Base-by-base conservation (phyloP, 2,797 vertebrate species). In the Melanotaenia boesemani region DNA sequence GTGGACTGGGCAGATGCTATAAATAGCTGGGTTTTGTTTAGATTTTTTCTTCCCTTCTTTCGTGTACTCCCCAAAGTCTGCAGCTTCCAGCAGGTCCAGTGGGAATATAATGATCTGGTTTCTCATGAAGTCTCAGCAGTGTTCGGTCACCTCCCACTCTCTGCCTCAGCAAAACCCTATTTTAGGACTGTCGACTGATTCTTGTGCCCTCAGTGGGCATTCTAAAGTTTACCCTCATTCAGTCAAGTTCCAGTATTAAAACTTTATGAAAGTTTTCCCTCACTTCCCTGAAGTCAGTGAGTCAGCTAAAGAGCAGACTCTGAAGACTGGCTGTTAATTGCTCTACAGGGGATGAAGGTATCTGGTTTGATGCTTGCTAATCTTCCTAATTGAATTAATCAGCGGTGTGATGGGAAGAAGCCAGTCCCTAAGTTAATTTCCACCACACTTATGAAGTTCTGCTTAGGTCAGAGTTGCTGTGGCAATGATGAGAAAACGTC, bases 341-440 rank as follows among this genome's bases (percentile, higher is more conserved):
- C 70, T 2, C 57, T 13, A 36, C 61, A 63, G 74, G 81, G 87
- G 78, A 80, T 82, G 85, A 87, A 80, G 75, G 84, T 88, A 86
- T 86, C 82, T 66, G 65, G 68, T 79, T 88, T 84, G 75, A 84
- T 84, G 88, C 80, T 44, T 55, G 46, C 80, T 93, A 85, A 92
- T 92, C 88, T 84, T 72, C 75, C 84, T 90, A 92, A 92, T 91
- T 88, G 78, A 91, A 87, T 93, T 85, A 87, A 90, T 91, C 80
- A 75, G 76, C 57, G 50, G 77, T 74, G 80, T 86, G 85, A 90
- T 84, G 81, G 87, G 88, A 86, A 87, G 74, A 89, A 62, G 58
- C 66, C 66, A 57, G 78, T 73, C 66, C 62, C 60, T 2, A n/a
- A 63, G 82, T 86, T 81, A 8, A 63, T 81, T 85, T 83, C 76